phyloP scores from a whole-genome alignment of 2,797 vertebrate species.

The Tachyglossus aculeatus region DNA sequence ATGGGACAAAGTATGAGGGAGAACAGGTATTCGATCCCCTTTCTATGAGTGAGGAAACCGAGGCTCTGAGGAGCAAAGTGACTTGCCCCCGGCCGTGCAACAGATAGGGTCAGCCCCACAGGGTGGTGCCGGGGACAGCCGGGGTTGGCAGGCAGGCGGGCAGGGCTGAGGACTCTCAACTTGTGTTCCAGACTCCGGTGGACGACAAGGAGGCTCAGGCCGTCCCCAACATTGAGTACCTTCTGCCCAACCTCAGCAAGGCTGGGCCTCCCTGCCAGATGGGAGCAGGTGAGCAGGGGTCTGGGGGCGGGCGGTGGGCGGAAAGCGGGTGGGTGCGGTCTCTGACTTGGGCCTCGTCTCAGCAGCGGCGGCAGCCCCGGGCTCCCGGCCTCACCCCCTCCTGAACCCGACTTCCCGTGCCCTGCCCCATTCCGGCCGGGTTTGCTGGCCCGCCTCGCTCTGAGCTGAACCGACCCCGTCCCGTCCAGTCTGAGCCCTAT shows the following conservation, averaged over 20 bases:
- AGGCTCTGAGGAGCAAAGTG: too few species aligned
- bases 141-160: neutral
- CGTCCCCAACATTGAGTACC: conserved; percentile 96
- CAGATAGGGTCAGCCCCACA: too few species aligned
- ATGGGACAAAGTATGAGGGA: too few species aligned
- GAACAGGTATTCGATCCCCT: too few species aligned
- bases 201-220: conserved; percentile 91
- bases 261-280: conserved; percentile 83
- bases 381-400: neutral
- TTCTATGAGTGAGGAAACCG: too few species aligned
- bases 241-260: conserved; percentile 96
- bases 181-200: conserved; percentile 90
- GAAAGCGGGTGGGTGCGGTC: accelerated
- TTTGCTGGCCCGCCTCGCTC: neutral
- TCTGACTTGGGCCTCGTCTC: neutral
- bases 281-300: conserved; percentile 84
- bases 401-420: too few species aligned
- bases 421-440: neutral
- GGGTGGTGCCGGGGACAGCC: neutral
- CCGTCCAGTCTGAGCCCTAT: accelerated
- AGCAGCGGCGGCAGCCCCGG: neutral
- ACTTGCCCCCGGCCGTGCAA: too few species aligned
- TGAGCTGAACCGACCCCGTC: neutral
- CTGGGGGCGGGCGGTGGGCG: accelerated
- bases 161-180: neutral